Base-by-base conservation (phyloP, 2,888 invertebrate genomes). In the Xestia rhomboidea region DNA sequence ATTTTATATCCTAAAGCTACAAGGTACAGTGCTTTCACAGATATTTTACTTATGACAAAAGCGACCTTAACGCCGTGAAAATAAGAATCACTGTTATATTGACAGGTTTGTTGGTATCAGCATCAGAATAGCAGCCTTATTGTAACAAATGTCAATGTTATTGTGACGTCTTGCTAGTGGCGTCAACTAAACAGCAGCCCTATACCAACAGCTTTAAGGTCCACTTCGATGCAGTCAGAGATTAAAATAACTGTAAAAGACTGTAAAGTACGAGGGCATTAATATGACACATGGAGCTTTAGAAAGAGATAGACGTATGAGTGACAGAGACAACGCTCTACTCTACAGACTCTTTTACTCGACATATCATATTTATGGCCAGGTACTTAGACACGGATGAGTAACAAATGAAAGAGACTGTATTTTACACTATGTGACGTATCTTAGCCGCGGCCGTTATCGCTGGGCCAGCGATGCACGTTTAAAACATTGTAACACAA, bases 1-100 rank as follows among this genome's bases (percentile, higher is more conserved):
- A 76, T 73, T 78, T 75, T 79, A 73, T 76, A 67, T 46, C 64
- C 79, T 83, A 82, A 69, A 18, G 63, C 62, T 82, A 78, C 8
- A 27, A 76, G 15, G 15, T n/a, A 60, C 70, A 77, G 24, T 64
- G 6, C 13, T 8, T 18, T 8, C 8, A 64, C 41, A 64, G 18
- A 38, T 64, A 64, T 41, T 41, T 64, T 41, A 27, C 15, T n/a
- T 4, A 41, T n/a, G 64, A 27, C 41, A n/a, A 64, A 41, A 41
- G 3, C 8, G 15, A 64, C n/a, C n/a, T 18, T 64, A 64, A 2
- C 1, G 1, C 15, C 1, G 1, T 0, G 7, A 41, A 5, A 15
- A n/a, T 64, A 41, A 41, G n/a, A 8, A 7, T n/a, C 5, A 63
- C 63, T 13, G n/a, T 64, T n/a, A 10, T 63, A 34, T 24, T 38